Base-by-base conservation (phyloP, 2,113 vertebrate species). In the Periophthalmus modestus region DNA sequence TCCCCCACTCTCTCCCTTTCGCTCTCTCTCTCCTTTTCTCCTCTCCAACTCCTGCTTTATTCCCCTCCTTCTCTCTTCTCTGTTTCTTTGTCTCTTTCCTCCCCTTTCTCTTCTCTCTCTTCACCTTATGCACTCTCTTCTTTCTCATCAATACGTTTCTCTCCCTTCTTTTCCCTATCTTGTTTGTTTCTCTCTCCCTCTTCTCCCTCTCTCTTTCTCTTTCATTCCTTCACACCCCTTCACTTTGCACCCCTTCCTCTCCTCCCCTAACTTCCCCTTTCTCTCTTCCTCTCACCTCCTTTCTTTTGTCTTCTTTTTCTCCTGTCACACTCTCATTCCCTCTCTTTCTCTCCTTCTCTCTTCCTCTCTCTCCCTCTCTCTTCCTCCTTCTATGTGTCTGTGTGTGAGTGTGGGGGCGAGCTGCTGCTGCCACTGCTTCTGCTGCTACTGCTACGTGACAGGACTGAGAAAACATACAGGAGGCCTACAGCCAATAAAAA, bases 391-490 rank as follows among this genome's bases (percentile, higher is more conserved):
- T 0, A 2, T 24, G 11, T 34, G 5, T 62, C 13, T 61, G 4
- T 34, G 13, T 33, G 4, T 62, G 59, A 59, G 57, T 34, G 59
- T 28, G 28, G 59, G 59, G 59, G 59, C 59, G 59, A 62, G 55
- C 55, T 28, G 55, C 55, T 58, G 55, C 58, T 61, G 58, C 58
- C 33, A 28, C 59, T 62, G 59, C 24, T 62, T 33, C 61, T 63
- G 28, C 33, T 39, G 61, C 61, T 63, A 33, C 61, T 63, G 61
- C 33, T 18, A 63, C 34, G 61, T 63, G 61, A 36, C 33, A 11
- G 33, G 61, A 63, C 61, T 39, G 61, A 63, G 24, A 61, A 61
- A 33, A 61, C 58, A 33, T 3, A 28, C 12, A 28, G 58, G 14
- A 28, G 33, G 28, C 5, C 14, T 13, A 61, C 23, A 36, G 28